A percentile compares a stretch with the other conserved stretches of the same genome.
Conservation (phyloP, 2,113 vertebrate genomes). For the Peromyscus maniculatus region DNA sequence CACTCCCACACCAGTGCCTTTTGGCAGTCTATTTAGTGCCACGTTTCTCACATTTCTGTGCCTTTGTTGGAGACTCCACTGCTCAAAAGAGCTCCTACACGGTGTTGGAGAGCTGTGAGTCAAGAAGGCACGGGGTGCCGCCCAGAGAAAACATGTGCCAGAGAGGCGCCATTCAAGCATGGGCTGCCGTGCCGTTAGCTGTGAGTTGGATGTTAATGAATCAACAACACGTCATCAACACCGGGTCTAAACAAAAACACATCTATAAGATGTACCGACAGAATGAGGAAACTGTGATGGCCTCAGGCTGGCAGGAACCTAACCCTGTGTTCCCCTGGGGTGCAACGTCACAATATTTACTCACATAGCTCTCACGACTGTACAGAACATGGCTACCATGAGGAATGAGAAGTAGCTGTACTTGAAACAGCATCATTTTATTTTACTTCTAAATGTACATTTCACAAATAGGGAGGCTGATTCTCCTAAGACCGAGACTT, state of each 20-base stretch:
- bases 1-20: background rate
- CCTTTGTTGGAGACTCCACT: background rate
- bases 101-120: background rate
- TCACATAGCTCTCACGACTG: background rate
- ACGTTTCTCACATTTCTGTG: background rate
- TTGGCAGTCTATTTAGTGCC: background rate
- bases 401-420: slow-evolving; percentile 43
- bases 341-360: background rate
- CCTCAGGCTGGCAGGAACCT: slow-evolving; percentile 4
- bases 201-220: background rate
- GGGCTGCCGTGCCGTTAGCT: background rate
- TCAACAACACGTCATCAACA: slow-evolving; percentile 24
- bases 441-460: slow-evolving; percentile 61
- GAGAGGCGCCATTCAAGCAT: background rate
- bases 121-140: background rate
- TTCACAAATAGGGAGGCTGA: background rate
- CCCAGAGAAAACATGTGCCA: background rate
- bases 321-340: background rate
- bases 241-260: slow-evolving; percentile 26
- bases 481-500: slow-evolving; percentile 3
- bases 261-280: background rate
- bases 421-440: background rate
- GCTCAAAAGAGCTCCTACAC: background rate
- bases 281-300: slow-evolving; percentile 1
- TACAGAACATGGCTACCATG: background rate